These are phyloP conservation scores for Chroicocephalus ridibundus DNA, from an alignment of 2,113 vertebrate species.

Conservation along the genomic window DNA sequence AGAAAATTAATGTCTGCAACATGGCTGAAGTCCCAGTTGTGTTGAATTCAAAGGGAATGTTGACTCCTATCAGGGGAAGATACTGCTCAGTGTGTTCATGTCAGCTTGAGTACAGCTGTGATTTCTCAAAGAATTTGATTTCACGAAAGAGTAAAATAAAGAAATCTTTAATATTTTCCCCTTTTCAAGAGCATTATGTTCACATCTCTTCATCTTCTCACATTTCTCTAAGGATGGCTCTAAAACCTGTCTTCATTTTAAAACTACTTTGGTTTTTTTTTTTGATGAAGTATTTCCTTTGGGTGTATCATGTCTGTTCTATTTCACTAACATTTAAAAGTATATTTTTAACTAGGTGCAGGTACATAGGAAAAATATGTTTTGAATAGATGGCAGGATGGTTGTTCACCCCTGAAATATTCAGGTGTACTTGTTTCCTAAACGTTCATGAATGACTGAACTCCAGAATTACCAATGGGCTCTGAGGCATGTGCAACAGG, in stretches of 20 bases:
- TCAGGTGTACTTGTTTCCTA: not conserved
- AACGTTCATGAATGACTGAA: not conserved
- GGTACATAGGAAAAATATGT: not conserved
- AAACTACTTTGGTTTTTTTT: not conserved
- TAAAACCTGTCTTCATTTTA: not conserved
- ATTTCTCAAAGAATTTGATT: not conserved
- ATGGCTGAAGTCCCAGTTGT: not conserved
- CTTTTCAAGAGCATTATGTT: not conserved
- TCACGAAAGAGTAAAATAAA: not conserved
- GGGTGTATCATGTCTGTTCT: not conserved
- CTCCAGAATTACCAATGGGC: not conserved
- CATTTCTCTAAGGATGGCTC: not conserved
- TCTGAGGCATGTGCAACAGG: not conserved
- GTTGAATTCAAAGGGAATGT: not conserved
- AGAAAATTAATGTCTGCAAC: not conserved
- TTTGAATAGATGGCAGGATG: not conserved
- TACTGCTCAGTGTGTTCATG: not conserved
- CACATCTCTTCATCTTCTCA: not conserved
- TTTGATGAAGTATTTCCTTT: not conserved
- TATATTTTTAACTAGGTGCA: not conserved
- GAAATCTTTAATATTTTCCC: not conserved
- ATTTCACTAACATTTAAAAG: not conserved
- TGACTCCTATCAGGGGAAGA: not conserved
- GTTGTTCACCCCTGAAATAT: not conserved
- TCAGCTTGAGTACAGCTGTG: not conserved